Percentiles rank a stretch among this genome's conserved stretches.
Conservation (phyloP, 2,888 invertebrate genomes). For the Geotrupes spiniger region DNA sequence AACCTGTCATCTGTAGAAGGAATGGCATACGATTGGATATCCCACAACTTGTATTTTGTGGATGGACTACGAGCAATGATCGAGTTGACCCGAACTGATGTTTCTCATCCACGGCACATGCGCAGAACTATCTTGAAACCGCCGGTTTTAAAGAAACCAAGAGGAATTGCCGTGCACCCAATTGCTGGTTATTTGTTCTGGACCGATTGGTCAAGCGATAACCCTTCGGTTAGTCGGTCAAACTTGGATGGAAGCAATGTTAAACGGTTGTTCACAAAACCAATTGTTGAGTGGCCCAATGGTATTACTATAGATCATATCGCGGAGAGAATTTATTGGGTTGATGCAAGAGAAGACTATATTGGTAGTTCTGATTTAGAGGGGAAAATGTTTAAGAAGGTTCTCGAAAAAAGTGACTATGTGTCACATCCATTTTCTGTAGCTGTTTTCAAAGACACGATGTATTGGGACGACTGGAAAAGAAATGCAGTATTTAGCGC, state of each 20-base stretch:
- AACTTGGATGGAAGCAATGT: conserved; percentile 75
- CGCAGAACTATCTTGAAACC: conserved; percentile 66
- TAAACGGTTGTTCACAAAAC: conserved; percentile 61
- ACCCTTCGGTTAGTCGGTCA: conserved; percentile 75
- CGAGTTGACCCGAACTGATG: conserved; percentile 72
- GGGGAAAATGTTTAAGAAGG: conserved; percentile 64
- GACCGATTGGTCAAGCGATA: conserved; percentile 83
- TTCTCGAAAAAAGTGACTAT: conserved; percentile 58
- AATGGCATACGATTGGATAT: conserved; percentile 87
- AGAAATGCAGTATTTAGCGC: conserved; percentile 74
- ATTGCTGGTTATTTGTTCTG: conserved; percentile 77
- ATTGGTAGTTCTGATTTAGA: conserved; percentile 75
- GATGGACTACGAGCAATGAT: conserved; percentile 77
- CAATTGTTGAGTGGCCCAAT: conserved; percentile 80
- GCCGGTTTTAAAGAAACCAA: conserved; percentile 57
- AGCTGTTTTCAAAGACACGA: conserved; percentile 77
- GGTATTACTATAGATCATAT: conserved; percentile 82
- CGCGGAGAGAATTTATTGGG: conserved; percentile 81
- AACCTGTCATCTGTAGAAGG: conserved; percentile 81
- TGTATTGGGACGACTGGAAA: conserved; percentile 92
- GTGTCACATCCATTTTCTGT: conserved; percentile 84
- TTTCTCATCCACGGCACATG: conserved; percentile 65
- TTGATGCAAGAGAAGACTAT: conserved; percentile 78
- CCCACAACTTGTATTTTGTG: conserved; percentile 82
- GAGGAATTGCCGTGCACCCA: conserved; percentile 83